Evolutionary conservation across 2,888 invertebrate species (phyloP), one percentile per base, ranked within the genome.

Genomic region (Adelognathus sp.): DNA sequence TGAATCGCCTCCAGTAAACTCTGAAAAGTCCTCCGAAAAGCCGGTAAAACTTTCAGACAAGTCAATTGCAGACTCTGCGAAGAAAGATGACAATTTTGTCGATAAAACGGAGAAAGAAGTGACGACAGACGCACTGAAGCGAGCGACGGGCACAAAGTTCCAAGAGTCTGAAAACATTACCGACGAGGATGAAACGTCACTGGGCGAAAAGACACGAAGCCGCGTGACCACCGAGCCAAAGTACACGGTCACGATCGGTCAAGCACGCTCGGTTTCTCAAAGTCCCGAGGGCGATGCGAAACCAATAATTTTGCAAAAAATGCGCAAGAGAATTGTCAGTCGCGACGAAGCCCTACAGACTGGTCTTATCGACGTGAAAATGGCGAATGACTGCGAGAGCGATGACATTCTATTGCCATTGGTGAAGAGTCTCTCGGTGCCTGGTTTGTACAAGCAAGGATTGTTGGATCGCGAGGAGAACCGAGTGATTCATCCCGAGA

Each of bases 401-500:
- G 95, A 95, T 60, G 96, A 96, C 88, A 91, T 97, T 79, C 92
- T 97, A 31, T 93, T 97, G 84, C 97, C 98, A 24, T 91, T 97
- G 76, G 97, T 95, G 52, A 95, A 95, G 88, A 96, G 96, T 88
- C 92, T 98, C 14, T 95, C 97, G 0, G 93, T 98, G 83, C 96
- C 97, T 7, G 97, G 97, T 92, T 93, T 98, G 52, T 94, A 97
- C 81, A 94, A 95, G 82, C 97, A 98, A 92, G 98, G 98, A 58
- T 93, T 98, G 33, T 94, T 98, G 82, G 96, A 97, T 89, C 94
- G 94, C 3, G 91, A 92, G 31, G 94, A 94, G 11, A 94, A 95
- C 80, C 96, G 95, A 92, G 95, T 97, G 76, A 94, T 98, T 82
- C 98, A 98, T 91, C 97, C 98, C 1, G 97, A 97, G 92, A 96